Conservation (phyloP, 53 echinoderm and acorn worm genomes). For the Paracentrotus lividus region DNA sequence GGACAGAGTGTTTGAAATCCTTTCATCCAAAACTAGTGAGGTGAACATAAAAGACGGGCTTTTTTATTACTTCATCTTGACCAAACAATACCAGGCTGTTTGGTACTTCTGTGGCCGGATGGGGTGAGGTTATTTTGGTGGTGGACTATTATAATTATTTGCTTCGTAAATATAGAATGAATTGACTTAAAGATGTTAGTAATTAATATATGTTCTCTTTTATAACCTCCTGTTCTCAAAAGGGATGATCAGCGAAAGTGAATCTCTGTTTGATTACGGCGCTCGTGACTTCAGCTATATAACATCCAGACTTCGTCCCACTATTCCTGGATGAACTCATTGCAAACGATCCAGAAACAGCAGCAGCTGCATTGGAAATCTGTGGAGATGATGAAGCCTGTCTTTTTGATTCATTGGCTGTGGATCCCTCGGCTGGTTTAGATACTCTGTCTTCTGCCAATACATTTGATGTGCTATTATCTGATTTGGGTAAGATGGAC, state of each 20-base stretch:
- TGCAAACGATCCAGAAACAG: neutral
- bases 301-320: neutral
- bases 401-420: constrained; percentile 12
- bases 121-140: too few relatives aligned
- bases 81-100: too few relatives aligned
- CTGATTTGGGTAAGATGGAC: neutral
- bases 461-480: neutral
- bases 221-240: neutral
- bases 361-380: neutral
- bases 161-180: too few relatives aligned
- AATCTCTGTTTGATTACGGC: constrained; percentile 23
- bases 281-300: constrained; percentile 4
- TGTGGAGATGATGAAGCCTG: constrained; percentile 7
- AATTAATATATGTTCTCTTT: too few relatives aligned
- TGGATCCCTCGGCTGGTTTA: neutral
- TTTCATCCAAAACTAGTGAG: too few relatives aligned
- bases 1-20: too few relatives aligned
- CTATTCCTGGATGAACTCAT: neutral
- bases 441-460: neutral
- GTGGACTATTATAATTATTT: too few relatives aligned
- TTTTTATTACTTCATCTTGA: too few relatives aligned
- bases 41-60: too few relatives aligned
- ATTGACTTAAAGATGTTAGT: too few relatives aligned
- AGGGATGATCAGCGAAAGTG: neutral
- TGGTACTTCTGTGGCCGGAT: too few relatives aligned